Base-by-base conservation (phyloP, 2,888 invertebrate genomes). In the Papilio gigon region DNA sequence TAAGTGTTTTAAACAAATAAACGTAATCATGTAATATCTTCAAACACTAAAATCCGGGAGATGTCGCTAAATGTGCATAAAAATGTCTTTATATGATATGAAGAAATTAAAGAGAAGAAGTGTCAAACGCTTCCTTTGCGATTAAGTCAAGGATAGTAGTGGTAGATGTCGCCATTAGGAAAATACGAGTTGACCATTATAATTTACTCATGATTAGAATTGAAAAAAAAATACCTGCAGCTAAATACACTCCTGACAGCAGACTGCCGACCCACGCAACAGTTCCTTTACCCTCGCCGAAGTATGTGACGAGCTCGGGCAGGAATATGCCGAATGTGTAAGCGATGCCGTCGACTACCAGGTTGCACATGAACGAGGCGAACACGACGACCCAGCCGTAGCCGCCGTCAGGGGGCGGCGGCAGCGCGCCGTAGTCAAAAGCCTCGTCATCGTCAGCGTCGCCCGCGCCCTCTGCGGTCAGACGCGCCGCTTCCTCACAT, bases 311-410 rank as follows among this genome's bases (percentile, higher is more conserved):
- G 79, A 98, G 95, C 80, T 96, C 95, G 33, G 94, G 93, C 59
- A 98, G 93, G 92, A 98, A 97, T 81, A 99, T 96, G 65, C 99
- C 99, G 87, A 99, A 99, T 8, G 98, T 98, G 89, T 99, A 99
- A n/a, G 98, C 97, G 73, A 99, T 98, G 77, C 98, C 99, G 87
- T 99, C 99, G 68, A 99, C 98, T 77, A 99, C 97, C 93, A 99
- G 95, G 94, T 99, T 99, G 90, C 98, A 98, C 95, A 99, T 95
- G 89, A 99, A 98, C 56, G 98, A 98, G 65, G 98, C 98, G 80
- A 97, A 95, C 66, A 99, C 98, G 82, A 99, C 97, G 81, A 98
- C 92, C 97, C 97, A 97, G 70, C 97, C 97, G 90, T 96, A 98
- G 63, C 98, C 98, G 74, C 97, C 97, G 86, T 97, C 97, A 44